These are phyloP conservation scores for Mesitornis unicolor DNA, from an alignment of 2,113 vertebrate genomes.

Conservation along the genomic window DNA sequence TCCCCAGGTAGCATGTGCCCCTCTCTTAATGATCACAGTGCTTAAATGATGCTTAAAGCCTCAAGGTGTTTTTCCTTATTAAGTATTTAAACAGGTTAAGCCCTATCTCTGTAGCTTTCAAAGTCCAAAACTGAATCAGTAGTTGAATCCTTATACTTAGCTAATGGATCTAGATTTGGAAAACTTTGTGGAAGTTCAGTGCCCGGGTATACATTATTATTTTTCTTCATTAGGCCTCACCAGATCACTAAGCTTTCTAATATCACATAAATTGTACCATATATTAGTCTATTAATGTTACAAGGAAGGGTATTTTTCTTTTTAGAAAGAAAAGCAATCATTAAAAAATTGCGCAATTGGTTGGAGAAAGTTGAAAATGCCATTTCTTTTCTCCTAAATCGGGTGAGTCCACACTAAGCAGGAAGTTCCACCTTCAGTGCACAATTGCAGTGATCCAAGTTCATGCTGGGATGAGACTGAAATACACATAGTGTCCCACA, in stretches of 20 bases:
- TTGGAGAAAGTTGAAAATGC: not conserved
- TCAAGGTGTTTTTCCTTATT: not conserved
- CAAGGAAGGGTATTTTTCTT: not conserved
- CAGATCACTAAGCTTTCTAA: conserved; percentile 34
- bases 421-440: not conserved
- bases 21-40: not conserved
- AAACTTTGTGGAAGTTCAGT: conserved; percentile 26
- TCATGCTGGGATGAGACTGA: not conserved
- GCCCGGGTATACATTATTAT: conserved; percentile 20
- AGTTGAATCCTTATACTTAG: conserved; percentile 13
- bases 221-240: conserved; percentile 46
- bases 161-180: conserved; percentile 19
- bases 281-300: not conserved
- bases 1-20: not conserved
- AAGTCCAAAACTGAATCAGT: conserved; percentile 19
- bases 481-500: not conserved
- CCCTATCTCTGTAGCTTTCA: not conserved
- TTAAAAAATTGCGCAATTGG: not conserved
- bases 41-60: not conserved
- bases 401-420: not conserved
- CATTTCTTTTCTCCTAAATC: not conserved
- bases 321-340: not conserved
- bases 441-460: not conserved
- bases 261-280: not conserved
- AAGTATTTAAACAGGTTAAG: conserved; percentile 14